A percentile compares a stretch with the other conserved stretches of the same genome.
Evolutionary conservation across 1,140 invertebrate species (phyloP).

Genomic region (Popillia japonica): DNA sequence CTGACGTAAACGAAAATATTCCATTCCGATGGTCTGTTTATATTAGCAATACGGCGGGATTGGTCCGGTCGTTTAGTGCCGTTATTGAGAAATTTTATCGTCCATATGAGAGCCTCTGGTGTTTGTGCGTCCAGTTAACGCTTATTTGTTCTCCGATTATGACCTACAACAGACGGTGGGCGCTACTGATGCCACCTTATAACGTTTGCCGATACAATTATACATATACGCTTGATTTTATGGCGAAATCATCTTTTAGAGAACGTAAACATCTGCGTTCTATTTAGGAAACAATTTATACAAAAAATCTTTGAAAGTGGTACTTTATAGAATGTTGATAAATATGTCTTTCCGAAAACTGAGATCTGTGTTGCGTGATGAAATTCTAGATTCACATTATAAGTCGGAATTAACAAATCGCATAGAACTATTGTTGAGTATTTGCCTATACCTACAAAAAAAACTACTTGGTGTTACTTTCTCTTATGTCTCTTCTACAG

Average conservation of each 20-base stretch:
- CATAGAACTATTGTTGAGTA: too few species aligned
- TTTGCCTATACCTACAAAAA: too few species aligned
- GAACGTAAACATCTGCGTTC: not conserved
- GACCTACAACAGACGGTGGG: conserved; percentile 3
- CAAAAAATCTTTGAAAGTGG: too few species aligned
- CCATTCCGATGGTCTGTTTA: not conserved
- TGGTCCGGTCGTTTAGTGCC: not conserved
- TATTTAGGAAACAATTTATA: not conserved
- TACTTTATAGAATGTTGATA: too few species aligned
- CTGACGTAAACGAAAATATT: conserved; percentile 32
- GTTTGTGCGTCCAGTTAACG: conserved; percentile 21
- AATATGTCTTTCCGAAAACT: too few species aligned
- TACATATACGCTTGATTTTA: not conserved
- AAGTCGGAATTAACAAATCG: too few species aligned
- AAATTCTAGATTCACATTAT: too few species aligned
- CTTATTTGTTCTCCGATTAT: conserved; percentile 32
- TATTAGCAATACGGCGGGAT: conserved; percentile 23
- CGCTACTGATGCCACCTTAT: not conserved
- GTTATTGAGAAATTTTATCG: conserved; percentile 34
- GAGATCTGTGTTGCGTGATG: too few species aligned
- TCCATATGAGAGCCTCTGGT: not conserved
- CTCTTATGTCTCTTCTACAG: too few species aligned
- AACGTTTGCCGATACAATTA: not conserved
- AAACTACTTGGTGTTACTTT: too few species aligned
- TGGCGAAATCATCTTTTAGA: not conserved